Conservation (phyloP, 1,140 invertebrate species). For the Teleogryllus occipitalis region DNA sequence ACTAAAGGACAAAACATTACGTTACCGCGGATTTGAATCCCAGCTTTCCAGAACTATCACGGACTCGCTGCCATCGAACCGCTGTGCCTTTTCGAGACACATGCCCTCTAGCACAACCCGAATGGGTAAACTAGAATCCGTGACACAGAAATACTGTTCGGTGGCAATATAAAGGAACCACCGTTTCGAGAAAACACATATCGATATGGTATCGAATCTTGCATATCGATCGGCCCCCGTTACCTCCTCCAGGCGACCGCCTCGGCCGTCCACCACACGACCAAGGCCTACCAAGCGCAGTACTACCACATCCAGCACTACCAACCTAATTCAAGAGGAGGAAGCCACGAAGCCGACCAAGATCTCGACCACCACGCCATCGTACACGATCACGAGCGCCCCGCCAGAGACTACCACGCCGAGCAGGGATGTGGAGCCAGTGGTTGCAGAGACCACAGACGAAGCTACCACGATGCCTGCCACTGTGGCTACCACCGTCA, state of each 20-base stretch:
- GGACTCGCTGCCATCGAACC: background rate
- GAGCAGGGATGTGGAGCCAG: slow-evolving; percentile 18
- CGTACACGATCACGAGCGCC: slow-evolving; percentile 33
- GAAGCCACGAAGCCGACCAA: slow-evolving; percentile 37
- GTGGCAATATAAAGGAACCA: background rate
- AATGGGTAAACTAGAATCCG: background rate
- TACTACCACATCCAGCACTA: slow-evolving; percentile 13
- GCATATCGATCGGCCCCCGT: background rate
- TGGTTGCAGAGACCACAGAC: background rate
- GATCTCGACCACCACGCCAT: slow-evolving; percentile 32
- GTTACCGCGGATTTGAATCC: background rate
- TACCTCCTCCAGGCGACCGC: slow-evolving; percentile 11
- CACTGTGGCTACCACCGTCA: background rate
- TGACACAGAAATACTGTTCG: background rate
- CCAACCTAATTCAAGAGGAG: background rate
- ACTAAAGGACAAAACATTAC: background rate
- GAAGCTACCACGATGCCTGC: background rate
- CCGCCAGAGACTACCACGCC: slow-evolving; percentile 35
- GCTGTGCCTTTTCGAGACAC: background rate
- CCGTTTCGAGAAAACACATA: background rate
- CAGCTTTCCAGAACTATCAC: background rate
- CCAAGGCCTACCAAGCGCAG: slow-evolving; percentile 24
- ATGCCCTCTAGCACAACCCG: no score
- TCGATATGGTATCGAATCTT: slow-evolving; percentile 1
- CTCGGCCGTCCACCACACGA: slow-evolving; percentile 24